Percentiles rank a stretch among this genome's conserved stretches.
Evolutionary conservation across 1,140 invertebrate species (phyloP).

Genomic region (Eumaeus atala): DNA sequence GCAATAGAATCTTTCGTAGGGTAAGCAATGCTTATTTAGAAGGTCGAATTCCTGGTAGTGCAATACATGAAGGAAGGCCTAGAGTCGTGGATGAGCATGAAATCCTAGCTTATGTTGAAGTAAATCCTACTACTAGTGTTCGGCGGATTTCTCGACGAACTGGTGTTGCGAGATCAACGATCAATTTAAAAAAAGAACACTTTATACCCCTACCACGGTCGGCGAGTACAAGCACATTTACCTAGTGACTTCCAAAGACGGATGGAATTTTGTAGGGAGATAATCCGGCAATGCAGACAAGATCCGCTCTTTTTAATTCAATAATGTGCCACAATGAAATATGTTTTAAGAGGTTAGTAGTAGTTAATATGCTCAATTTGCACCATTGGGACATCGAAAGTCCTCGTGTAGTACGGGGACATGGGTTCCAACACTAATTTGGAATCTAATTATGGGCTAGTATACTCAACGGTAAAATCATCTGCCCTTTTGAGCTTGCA

Average conservation of each 20-base stretch:
- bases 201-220: conserved; percentile 4
- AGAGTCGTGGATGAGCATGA: conserved; percentile 10
- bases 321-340: background rate
- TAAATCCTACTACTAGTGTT: conserved; percentile 13
- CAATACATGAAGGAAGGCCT: conserved; percentile 1
- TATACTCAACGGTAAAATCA: conserved; percentile 1
- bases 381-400: background rate
- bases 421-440: background rate
- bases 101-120: conserved; percentile 9
- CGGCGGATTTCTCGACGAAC: conserved; percentile 16
- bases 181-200: background rate
- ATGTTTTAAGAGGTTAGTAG: background rate
- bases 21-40: conserved; percentile 14
- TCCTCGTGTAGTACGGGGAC: background rate
- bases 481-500: background rate
- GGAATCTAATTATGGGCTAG: background rate
- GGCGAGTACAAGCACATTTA: conserved; percentile 9
- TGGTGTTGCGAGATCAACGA: conserved; percentile 9
- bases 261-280: conserved; percentile 7
- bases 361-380: background rate
- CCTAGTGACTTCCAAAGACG: background rate
- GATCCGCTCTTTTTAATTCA: background rate
- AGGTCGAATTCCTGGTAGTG: conserved; percentile 13
- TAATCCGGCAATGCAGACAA: conserved; percentile 2
- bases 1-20: conserved; percentile 9